Base-by-base conservation (phyloP, 2,113 vertebrate species). In the Elachura formosa region DNA sequence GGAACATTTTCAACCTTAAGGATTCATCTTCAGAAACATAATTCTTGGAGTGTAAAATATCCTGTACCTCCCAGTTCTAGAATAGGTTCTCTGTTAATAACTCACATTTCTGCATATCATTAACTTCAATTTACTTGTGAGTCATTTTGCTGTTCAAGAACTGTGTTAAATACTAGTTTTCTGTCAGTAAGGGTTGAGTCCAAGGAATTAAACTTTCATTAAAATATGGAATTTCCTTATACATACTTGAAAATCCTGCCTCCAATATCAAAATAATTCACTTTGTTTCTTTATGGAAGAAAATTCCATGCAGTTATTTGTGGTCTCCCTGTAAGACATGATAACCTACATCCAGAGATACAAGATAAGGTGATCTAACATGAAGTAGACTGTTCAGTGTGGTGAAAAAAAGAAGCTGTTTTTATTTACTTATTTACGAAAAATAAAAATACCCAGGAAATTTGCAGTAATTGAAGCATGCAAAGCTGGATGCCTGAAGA, bases 21-120 rank as follows among this genome's bases (percentile, higher is more conserved):
- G 33, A 87, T 73, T 94, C 58, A 79, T 87, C 84, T 87, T 84
- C 51, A 91, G 52, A 95, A 91, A 91, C 63, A 83, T 91, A 49
- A 92, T 93, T 89, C 88, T 92, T 95, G 91, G 78, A 91, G 75
- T 48, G 78, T 22, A 90, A 94, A 95, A 83, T 83, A 80, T 49
- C 74, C 63, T 79, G 78, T 49, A 58, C 67, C 75, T 93, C 89
- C 84, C 77, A 92, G 61, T 59, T 67, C 51, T 77, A 56, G 71
- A 93, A 76, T 1, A 84, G 41, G 13, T 72, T 92, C 66, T 80
- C 49, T 84, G 12, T 68, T 89, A 69, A 25, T 36, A 82, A 58
- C 31, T 95, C 31, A 16, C 12, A 23, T 49, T 80, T 71, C 84
- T 91, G 19, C 49, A 11, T 58, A 46, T 69, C 46, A 62, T 61